phyloP scores from a whole-genome alignment of 2,113 vertebrate genomes.

The Formicarius rufipectus region DNA sequence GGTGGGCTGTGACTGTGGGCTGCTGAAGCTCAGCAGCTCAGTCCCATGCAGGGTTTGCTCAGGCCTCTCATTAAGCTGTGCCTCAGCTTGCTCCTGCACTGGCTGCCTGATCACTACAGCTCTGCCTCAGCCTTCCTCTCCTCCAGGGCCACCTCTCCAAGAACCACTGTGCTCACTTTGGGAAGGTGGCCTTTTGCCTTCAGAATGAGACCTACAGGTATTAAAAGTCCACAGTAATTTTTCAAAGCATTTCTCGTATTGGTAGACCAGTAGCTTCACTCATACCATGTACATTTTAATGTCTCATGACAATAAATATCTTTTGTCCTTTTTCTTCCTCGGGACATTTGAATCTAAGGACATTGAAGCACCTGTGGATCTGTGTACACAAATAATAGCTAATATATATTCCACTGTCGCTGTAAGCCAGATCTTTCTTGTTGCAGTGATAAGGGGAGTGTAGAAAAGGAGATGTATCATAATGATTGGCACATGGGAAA shows the following conservation, averaged over 20 bases:
- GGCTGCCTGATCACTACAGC: not conserved
- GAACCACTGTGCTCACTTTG: not conserved
- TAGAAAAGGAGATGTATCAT: not conserved
- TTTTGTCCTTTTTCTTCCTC: not conserved
- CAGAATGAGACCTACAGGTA: not conserved
- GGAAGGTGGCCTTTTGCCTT: not conserved
- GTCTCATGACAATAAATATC: not conserved
- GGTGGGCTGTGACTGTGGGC: fast-evolving
- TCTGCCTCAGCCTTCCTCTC: not conserved
- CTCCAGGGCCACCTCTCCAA: not conserved
- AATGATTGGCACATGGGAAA: not conserved
- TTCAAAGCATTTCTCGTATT: fast-evolving
- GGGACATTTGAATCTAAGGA: not conserved
- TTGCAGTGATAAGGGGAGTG: not conserved
- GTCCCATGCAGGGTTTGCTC: not conserved
- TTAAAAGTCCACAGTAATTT: not conserved
- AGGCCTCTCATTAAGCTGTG: not conserved
- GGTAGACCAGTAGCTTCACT: not conserved
- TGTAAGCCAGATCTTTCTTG: not conserved
- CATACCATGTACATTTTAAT: not conserved
- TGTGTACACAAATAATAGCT: not conserved
- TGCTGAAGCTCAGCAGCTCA: not conserved
- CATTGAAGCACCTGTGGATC: not conserved
- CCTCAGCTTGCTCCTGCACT: not conserved
- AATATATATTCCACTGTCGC: not conserved